A percentile compares a stretch with the other conserved stretches of the same genome.
These are phyloP conservation scores for Psittacula echo DNA, from an alignment of 2,797 vertebrate genomes.

Conservation along the genomic window DNA sequence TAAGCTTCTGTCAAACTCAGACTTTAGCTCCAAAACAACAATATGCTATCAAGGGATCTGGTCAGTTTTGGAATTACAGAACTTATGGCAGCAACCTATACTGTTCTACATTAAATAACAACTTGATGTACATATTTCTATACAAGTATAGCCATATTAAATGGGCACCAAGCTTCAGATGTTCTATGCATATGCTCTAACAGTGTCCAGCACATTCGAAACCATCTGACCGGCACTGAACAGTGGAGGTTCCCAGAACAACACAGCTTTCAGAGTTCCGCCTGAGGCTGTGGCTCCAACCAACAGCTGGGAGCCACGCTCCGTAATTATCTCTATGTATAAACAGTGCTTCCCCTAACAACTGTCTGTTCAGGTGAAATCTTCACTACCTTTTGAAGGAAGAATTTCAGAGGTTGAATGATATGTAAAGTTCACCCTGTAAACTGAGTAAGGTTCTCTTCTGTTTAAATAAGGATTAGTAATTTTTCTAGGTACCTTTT, in stretches of 20 bases:
- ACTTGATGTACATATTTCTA: rapidly evolving
- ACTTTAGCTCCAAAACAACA: neutral
- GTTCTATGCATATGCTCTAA: neutral
- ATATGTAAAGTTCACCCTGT: neutral
- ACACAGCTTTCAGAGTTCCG: neutral
- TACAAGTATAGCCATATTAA: rapidly evolving
- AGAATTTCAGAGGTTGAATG: neutral
- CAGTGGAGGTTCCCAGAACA: neutral
- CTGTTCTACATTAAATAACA: rapidly evolving
- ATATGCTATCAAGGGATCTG: too few relatives aligned
- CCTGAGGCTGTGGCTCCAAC: neutral
- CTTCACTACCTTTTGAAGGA: neutral
- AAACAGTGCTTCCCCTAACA: neutral
- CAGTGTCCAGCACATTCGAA: neutral
- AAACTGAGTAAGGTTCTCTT: neutral
- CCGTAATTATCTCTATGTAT: neutral
- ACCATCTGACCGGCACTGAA: rapidly evolving
- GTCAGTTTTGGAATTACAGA: neutral
- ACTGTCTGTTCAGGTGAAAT: neutral
- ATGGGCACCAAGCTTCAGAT: neutral
- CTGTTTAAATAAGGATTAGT: neutral
- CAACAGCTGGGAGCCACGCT: neutral
- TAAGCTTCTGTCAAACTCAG: neutral
- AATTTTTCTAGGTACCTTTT: neutral
- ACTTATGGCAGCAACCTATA: rapidly evolving